Evolutionary conservation across 2,888 invertebrate species (phyloP).

Genomic region (Petrophora chlorosata): DNA sequence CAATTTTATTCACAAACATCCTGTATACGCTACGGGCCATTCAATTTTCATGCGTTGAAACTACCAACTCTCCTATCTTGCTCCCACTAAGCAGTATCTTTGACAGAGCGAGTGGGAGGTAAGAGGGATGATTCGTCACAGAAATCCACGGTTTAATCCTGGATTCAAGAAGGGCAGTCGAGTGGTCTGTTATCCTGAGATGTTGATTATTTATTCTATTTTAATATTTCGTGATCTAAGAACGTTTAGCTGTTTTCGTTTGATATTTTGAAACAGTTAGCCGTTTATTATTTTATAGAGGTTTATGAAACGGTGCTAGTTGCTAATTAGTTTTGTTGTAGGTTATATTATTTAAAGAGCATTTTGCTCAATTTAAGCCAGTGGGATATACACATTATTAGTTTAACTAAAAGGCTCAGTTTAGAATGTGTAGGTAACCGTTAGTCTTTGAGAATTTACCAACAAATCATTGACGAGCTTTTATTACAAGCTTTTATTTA

Average conservation of each 20-base stretch:
- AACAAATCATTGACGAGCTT: too few relatives aligned
- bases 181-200: slow-evolving; percentile 62
- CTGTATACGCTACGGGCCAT: slow-evolving; percentile 58
- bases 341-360: background rate
- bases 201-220: slow-evolving; percentile 52
- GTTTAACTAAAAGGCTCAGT: too few relatives aligned
- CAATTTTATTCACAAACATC: slow-evolving; percentile 78
- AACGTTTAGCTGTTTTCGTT: slow-evolving; percentile 8
- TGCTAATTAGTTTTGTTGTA: slow-evolving; percentile 15
- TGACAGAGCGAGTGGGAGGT: slow-evolving; percentile 40
- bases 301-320: slow-evolving; percentile 4
- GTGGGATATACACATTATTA: too few relatives aligned
- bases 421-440: too few relatives aligned
- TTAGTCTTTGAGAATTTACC: too few relatives aligned
- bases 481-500: too few relatives aligned
- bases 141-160: slow-evolving; percentile 53
- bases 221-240: slow-evolving; percentile 47
- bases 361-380: too few relatives aligned
- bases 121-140: slow-evolving; percentile 50
- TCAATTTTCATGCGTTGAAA: slow-evolving; percentile 62
- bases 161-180: slow-evolving; percentile 48
- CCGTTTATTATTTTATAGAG: background rate
- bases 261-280: slow-evolving; percentile 2
- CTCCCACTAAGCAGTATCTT: slow-evolving; percentile 15
- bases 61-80: slow-evolving; percentile 32